Evolutionary conservation across 2,888 invertebrate genomes (phyloP).

Genomic region (Trichopria drosophilae): DNA sequence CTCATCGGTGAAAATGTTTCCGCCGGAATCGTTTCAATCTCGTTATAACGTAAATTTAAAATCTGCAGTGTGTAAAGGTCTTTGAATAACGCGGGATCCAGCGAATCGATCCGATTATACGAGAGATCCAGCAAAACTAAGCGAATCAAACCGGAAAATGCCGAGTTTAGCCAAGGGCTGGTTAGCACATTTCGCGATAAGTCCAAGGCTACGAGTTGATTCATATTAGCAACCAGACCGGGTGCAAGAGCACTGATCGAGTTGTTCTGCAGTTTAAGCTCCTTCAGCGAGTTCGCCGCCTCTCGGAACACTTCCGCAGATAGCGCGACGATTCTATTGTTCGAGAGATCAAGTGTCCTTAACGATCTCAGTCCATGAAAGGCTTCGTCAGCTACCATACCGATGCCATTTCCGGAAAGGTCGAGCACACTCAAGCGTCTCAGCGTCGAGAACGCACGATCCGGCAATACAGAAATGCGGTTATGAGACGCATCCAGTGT

Average conservation of each 20-base stretch:
- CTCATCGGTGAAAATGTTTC: slow-evolving; percentile 90
- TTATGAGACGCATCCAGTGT: slow-evolving; percentile 82
- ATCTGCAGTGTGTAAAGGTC: slow-evolving; percentile 89
- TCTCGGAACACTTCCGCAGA: slow-evolving; percentile 85
- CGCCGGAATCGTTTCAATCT: slow-evolving; percentile 80
- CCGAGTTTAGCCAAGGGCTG: slow-evolving; percentile 82
- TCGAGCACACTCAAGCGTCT: slow-evolving; percentile 78
- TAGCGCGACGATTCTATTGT: slow-evolving; percentile 85
- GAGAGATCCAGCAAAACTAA: slow-evolving; percentile 85
- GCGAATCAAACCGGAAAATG: slow-evolving; percentile 84
- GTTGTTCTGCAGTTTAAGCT: slow-evolving; percentile 89
- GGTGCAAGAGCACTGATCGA: slow-evolving; percentile 84
- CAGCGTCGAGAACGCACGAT: slow-evolving; percentile 79
- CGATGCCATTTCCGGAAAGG: slow-evolving; percentile 86
- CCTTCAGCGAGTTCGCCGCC: slow-evolving; percentile 76
- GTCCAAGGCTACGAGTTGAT: slow-evolving; percentile 83
- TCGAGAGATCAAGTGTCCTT: slow-evolving; percentile 84
- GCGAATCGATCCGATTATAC: slow-evolving; percentile 77
- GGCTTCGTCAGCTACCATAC: slow-evolving; percentile 83
- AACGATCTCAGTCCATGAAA: slow-evolving; percentile 79
- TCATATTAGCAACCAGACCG: slow-evolving; percentile 81
- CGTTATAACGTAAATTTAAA: slow-evolving; percentile 82
- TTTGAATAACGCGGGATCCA: slow-evolving; percentile 82
- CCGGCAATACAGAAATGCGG: slow-evolving; percentile 80
- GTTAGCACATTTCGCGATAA: slow-evolving; percentile 83